Evolutionary conservation across 2,888 invertebrate genomes (phyloP).

Genomic region (Heterodera filipjevi): DNA sequence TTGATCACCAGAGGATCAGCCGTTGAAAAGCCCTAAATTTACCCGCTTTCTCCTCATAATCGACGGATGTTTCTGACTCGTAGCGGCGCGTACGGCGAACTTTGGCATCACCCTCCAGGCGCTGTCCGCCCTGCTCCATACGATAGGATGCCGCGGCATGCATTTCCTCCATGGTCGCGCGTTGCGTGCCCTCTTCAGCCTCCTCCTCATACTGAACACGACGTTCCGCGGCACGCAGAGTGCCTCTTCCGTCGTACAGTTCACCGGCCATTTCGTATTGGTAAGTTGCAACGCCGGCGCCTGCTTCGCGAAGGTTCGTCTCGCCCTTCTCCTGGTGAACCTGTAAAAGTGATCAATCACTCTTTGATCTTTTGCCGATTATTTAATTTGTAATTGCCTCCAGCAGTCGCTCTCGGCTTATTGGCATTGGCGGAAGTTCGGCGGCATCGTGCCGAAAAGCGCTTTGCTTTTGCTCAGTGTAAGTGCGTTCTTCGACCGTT

Average conservation of each 20-base stretch:
- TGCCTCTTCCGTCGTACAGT: conserved; percentile 20
- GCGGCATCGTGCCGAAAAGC: background rate
- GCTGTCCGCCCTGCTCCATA: conserved; percentile 37
- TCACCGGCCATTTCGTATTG: conserved; percentile 24
- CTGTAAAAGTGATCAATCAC: background rate
- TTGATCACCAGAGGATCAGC: background rate
- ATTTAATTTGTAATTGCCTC: background rate
- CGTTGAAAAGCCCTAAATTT: background rate
- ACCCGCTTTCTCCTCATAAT: conserved; percentile 34
- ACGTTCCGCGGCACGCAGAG: conserved; percentile 17
- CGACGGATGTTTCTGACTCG: conserved; percentile 43
- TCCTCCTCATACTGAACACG: background rate
- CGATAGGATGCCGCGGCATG: conserved; percentile 38
- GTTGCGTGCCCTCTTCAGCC: conserved; percentile 5
- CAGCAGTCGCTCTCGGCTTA: background rate
- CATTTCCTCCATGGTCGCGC: conserved; percentile 23
- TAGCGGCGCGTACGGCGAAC: conserved; percentile 39
- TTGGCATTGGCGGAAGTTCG: background rate
- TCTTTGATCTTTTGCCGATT: background rate
- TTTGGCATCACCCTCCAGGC: conserved; percentile 37
- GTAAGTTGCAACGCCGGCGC: conserved; percentile 27
- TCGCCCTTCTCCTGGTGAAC: conserved; percentile 2
- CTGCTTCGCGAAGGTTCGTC: conserved; percentile 17
- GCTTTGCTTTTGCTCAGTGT: conserved; percentile 1
- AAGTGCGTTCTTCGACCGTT: background rate